phyloP scores from a whole-genome alignment of 2,888 invertebrate genomes.

The Neoaliturus tenellus region DNA sequence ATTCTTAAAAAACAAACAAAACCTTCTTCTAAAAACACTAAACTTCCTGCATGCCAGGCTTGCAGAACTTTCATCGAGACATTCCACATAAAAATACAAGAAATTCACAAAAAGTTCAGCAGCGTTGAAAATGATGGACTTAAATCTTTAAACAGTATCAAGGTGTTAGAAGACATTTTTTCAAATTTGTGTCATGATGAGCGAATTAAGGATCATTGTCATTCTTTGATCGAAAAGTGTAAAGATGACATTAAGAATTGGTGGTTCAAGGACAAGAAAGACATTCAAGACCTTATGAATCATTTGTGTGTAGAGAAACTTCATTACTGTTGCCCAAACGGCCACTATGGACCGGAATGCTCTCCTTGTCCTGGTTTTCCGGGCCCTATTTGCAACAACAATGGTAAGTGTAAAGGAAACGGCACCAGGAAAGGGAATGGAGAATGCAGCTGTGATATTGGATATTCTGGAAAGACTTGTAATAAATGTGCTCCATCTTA shows the following conservation, averaged over 20 bases:
- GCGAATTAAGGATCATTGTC: conserved; percentile 87
- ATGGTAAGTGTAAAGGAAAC: conserved; percentile 90
- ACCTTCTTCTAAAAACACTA: conserved; percentile 72
- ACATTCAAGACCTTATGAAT: conserved; percentile 78
- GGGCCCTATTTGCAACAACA: conserved; percentile 85
- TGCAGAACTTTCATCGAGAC: conserved; percentile 85
- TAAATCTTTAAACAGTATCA: conserved; percentile 83
- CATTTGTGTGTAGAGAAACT: conserved; percentile 89
- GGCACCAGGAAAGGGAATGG: conserved; percentile 97
- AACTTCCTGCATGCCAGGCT: conserved; percentile 85
- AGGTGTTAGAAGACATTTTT: conserved; percentile 93
- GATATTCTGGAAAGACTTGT: conserved; percentile 88
- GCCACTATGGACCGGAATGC: conserved; percentile 90
- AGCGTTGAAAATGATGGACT: conserved; percentile 79
- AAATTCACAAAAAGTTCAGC: conserved; percentile 68
- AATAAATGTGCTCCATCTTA: conserved; percentile 83
- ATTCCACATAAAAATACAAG: conserved; percentile 74
- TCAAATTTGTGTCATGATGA: conserved; percentile 88
- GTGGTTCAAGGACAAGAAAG: conserved; percentile 85
- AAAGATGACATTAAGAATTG: conserved; percentile 91
- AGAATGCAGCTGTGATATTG: conserved; percentile 89
- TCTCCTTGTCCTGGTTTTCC: conserved; percentile 85
- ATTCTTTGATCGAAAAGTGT: conserved; percentile 86
- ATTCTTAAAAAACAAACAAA: conserved; percentile 45
- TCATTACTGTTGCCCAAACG: conserved; percentile 88